phyloP scores from a whole-genome alignment of 1,140 invertebrate species.

The Ostrea edulis region DNA sequence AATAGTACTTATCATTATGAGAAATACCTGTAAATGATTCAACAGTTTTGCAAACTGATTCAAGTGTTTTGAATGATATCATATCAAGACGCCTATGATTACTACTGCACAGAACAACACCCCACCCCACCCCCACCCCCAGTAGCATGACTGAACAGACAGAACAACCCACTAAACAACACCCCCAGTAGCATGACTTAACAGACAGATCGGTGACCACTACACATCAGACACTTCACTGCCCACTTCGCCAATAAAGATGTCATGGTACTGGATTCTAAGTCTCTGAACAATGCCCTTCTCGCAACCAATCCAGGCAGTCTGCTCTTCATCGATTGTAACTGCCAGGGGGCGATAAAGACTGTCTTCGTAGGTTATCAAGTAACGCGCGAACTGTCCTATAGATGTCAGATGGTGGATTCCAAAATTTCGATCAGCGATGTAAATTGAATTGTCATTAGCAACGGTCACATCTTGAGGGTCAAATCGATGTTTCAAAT shows the following conservation, averaged over 20 bases:
- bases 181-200: neutral
- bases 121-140: too few relatives aligned
- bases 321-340: slow-evolving; percentile 11
- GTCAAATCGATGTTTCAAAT: neutral
- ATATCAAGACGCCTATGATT: too few relatives aligned
- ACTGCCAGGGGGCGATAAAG: neutral
- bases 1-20: too few relatives aligned
- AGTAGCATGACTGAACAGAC: too few relatives aligned
- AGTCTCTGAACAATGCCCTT: slow-evolving; percentile 29
- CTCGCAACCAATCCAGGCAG: slow-evolving; percentile 33
- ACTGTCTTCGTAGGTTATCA: neutral
- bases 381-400: slow-evolving; percentile 4
- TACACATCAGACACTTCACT: neutral
- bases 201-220: neutral
- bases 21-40: too few relatives aligned
- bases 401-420: neutral
- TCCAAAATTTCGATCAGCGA: slow-evolving; percentile 16
- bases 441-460: neutral
- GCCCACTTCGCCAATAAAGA: neutral
- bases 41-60: too few relatives aligned
- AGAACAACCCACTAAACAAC: too few relatives aligned
- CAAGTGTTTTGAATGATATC: too few relatives aligned
- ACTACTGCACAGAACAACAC: too few relatives aligned
- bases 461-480: slow-evolving; percentile 2
- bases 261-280: neutral